Evolutionary conservation across 2,113 vertebrate species (phyloP).

Genomic region (Maccullochella peelii): DNA sequence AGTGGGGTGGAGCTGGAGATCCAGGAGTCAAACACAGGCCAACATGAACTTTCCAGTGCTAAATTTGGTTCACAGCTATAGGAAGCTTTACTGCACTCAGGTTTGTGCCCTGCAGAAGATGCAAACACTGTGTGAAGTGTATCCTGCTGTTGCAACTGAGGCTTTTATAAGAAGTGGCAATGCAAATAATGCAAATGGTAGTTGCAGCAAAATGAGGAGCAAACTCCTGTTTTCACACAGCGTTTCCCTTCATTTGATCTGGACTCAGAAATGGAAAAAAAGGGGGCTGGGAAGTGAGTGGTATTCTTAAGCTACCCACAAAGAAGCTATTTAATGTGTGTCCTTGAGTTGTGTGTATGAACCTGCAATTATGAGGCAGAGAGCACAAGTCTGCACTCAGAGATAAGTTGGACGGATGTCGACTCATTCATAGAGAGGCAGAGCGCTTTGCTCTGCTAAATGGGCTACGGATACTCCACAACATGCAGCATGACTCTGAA

Average conservation of each 20-base stretch:
- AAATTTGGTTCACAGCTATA: conserved; percentile 54
- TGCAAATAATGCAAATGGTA: conserved; percentile 21
- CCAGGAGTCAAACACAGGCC: conserved; percentile 71
- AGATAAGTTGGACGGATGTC: conserved; percentile 77
- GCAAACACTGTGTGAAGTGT: conserved; percentile 29
- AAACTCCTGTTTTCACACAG: conserved; percentile 65
- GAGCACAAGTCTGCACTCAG: conserved; percentile 70
- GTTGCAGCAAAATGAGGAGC: conserved; percentile 7
- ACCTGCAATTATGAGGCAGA: conserved; percentile 65
- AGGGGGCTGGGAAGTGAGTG: conserved; percentile 42
- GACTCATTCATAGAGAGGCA: conserved; percentile 65
- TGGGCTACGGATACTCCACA: conserved; percentile 44
- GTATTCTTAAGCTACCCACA: conserved; percentile 71
- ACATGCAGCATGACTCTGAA: conserved; percentile 39
- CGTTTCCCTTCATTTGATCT: conserved; percentile 50
- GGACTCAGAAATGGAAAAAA: conserved; percentile 41
- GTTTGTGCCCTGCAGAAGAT: conserved; percentile 46
- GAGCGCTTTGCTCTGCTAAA: conserved; percentile 54
- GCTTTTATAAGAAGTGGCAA: conserved; percentile 28
- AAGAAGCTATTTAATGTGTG: conserved; percentile 70
- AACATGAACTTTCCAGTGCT: conserved; percentile 61
- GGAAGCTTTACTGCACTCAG: conserved; percentile 41
- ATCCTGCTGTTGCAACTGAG: conserved; percentile 15
- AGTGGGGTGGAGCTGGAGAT: conserved; percentile 20
- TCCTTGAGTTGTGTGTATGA: conserved; percentile 61